These are phyloP conservation scores for Pterophyllum scalare DNA, from an alignment of 2,113 vertebrate genomes.

Conservation along the genomic window DNA sequence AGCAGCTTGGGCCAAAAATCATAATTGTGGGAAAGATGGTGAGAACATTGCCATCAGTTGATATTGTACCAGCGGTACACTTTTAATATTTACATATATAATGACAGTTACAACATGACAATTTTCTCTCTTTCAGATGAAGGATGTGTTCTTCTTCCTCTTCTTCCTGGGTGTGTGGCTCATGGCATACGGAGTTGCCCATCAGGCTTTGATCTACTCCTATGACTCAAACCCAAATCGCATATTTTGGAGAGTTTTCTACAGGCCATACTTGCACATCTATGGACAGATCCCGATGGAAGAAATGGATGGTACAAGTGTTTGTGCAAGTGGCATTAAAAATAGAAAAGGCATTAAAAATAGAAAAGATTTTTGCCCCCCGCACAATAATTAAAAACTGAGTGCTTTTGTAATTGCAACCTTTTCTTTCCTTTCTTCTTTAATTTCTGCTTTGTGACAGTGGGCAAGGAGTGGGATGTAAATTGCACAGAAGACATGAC, in stretches of 20 bases:
- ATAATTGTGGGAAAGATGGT: constrained; percentile 94
- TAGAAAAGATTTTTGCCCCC: too few relatives aligned
- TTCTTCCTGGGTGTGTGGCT: constrained; percentile 92
- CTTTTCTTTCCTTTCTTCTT: background rate
- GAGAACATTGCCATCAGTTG: constrained; percentile 42
- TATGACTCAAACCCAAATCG: constrained; percentile 77
- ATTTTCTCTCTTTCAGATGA: constrained; percentile 80
- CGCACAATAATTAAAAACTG: too few relatives aligned
- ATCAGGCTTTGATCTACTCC: constrained; percentile 87
- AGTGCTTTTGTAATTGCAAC: rapidly evolving
- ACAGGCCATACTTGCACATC: constrained; percentile 91
- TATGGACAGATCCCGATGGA: constrained; percentile 91
- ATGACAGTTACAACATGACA: rapidly evolving
- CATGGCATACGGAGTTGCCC: constrained; percentile 90
- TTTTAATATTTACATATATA: background rate
- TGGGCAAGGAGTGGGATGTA: constrained; percentile 64
- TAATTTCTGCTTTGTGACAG: constrained; percentile 54
- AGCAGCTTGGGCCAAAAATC: constrained; percentile 90
- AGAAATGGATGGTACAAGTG: constrained; percentile 86
- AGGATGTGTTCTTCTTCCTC: constrained; percentile 93
- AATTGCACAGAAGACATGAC: constrained; percentile 82
- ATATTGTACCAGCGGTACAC: background rate
- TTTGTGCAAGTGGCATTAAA: background rate
- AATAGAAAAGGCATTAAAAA: too few relatives aligned
- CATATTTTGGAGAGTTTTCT: constrained; percentile 88